phyloP scores from a whole-genome alignment of 2,888 invertebrate genomes.

The Monoplex corrugatus region DNA sequence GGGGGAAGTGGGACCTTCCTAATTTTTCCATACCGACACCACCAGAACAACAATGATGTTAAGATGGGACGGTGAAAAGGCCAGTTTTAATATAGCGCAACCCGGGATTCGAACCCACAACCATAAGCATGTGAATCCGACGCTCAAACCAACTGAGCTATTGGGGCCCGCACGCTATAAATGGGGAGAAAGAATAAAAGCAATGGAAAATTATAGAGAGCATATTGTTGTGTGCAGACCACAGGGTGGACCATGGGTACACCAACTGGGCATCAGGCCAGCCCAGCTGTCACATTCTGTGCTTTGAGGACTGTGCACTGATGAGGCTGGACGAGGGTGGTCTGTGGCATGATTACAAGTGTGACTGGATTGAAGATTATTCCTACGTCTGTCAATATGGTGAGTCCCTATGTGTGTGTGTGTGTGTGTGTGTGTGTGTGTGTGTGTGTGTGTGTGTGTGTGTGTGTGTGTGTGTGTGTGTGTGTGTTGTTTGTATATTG shows the following conservation, averaged over 20 bases:
- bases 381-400: constrained; percentile 67
- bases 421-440: background rate
- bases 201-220: too few species aligned
- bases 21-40: too few species aligned
- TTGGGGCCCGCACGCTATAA: too few species aligned
- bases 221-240: constrained; percentile 53
- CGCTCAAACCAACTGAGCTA: too few species aligned
- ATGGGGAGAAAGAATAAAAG: too few species aligned
- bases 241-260: constrained; percentile 57
- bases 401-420: constrained; percentile 52
- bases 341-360: constrained; percentile 72
- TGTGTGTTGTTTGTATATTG: too few species aligned
- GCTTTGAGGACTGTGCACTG: constrained; percentile 69
- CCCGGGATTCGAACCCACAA: too few species aligned
- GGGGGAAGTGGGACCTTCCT: too few species aligned
- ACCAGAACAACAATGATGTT: too few species aligned
- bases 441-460: background rate
- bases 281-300: constrained; percentile 62
- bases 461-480: background rate
- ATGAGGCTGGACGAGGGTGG: constrained; percentile 65
- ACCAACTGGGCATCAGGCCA: constrained; percentile 68
- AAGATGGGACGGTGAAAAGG: too few species aligned
- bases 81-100: too few species aligned
- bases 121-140: too few species aligned
- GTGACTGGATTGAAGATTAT: constrained; percentile 60